Percentiles rank a stretch among this genome's conserved stretches.
These are phyloP conservation scores for Drosophila falleni DNA, from an alignment of 2,888 invertebrate species.

Conservation along the genomic window DNA sequence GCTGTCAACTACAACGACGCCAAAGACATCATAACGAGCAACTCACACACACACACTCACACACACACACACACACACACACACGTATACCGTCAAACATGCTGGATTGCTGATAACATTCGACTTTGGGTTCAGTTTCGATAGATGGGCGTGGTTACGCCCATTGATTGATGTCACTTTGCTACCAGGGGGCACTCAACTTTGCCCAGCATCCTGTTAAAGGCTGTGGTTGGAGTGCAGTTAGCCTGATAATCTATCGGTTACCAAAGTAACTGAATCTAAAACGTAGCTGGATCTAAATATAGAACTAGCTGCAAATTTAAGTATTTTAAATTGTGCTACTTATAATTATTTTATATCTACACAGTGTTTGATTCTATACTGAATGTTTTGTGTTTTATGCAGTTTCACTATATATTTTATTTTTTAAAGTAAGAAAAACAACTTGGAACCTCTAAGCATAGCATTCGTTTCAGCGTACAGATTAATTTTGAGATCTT, in stretches of 20 bases:
- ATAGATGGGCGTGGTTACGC: conserved; percentile 45
- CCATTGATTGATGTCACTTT: conserved; percentile 78
- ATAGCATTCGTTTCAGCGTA: too few relatives aligned
- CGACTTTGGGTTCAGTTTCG: conserved; percentile 13
- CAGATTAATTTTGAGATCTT: too few relatives aligned
- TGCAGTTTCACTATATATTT: not conserved
- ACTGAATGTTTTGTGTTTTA: too few relatives aligned
- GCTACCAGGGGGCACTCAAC: conserved; percentile 52
- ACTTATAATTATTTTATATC: too few relatives aligned
- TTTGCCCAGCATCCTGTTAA: conserved; percentile 38
- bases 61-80: not conserved
- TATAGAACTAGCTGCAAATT: not conserved
- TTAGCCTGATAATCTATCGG: conserved; percentile 1
- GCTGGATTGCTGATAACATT: conserved; percentile 69
- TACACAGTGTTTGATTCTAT: too few relatives aligned
- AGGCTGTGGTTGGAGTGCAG: conserved; percentile 31
- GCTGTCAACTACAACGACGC: conserved; percentile 32
- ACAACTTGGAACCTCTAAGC: too few relatives aligned
- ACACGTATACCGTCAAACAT: conserved; percentile 33
- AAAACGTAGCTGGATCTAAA: not conserved
- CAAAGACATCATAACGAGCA: conserved; percentile 51
- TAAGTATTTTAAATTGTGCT: too few relatives aligned
- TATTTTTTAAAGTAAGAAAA: not conserved
- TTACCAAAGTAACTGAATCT: not conserved
- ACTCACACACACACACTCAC: conserved; percentile 24